phyloP scores from a whole-genome alignment of 2,888 invertebrate species.

The Lissonota sp. region DNA sequence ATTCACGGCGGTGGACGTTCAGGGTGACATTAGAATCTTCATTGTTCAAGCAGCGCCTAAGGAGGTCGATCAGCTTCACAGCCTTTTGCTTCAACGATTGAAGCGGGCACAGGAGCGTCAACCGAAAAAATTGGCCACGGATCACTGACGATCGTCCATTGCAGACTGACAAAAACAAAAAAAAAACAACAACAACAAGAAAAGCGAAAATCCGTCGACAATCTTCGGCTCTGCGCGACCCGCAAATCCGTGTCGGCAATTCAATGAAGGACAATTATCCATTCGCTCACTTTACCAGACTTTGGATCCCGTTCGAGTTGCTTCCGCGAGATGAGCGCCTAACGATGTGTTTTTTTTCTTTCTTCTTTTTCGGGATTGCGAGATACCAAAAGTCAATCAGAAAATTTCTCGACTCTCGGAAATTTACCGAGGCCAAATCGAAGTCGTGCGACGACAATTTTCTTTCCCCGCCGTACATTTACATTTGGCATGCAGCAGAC shows the following conservation, averaged over 20 bases:
- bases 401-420: too few relatives aligned
- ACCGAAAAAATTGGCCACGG: slow-evolving; percentile 80
- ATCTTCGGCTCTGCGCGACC: slow-evolving; percentile 1
- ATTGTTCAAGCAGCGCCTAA: slow-evolving; percentile 90
- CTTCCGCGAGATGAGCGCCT: neutral
- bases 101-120: slow-evolving; percentile 82
- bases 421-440: too few relatives aligned
- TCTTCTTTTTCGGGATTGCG: slow-evolving; percentile 8
- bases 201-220: slow-evolving; percentile 18
- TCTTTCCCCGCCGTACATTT: too few relatives aligned
- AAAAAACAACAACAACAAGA: slow-evolving; percentile 11
- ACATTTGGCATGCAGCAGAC: slow-evolving; percentile 30
- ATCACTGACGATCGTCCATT: slow-evolving; percentile 77
- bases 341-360: neutral
- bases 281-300: neutral
- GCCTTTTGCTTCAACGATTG: slow-evolving; percentile 87
- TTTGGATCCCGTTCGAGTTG: slow-evolving; percentile 1
- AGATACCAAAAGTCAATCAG: too few relatives aligned
- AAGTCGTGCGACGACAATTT: too few relatives aligned
- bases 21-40: slow-evolving; percentile 93
- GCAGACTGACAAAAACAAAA: slow-evolving; percentile 29
- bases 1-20: slow-evolving; percentile 93
- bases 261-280: neutral
- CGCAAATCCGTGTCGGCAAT: neutral
- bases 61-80: slow-evolving; percentile 88